These are phyloP conservation scores for Vollenhovia emeryi DNA, from an alignment of 1,140 invertebrate species.

Conservation along the genomic window DNA sequence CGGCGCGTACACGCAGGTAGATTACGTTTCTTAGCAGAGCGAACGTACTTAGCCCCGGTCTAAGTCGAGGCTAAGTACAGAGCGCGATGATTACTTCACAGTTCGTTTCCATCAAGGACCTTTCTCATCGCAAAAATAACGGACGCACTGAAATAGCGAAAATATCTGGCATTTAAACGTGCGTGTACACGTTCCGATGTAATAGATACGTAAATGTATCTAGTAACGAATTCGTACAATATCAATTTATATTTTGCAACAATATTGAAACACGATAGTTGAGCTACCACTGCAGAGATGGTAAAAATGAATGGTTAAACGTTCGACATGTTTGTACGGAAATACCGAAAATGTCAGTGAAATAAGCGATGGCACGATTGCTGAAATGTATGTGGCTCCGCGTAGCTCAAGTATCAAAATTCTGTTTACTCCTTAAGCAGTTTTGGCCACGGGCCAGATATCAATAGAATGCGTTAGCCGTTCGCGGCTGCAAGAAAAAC, in stretches of 20 bases:
- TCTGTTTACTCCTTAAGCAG: conserved; percentile 43
- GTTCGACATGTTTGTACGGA: not conserved
- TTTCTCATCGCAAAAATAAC: not conserved
- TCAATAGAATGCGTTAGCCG: conserved; percentile 30
- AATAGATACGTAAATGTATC: not conserved
- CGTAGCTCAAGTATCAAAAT: conserved; percentile 22
- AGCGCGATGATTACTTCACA: not conserved
- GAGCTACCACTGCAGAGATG: not conserved
- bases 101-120: not conserved
- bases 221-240: not conserved
- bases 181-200: too few relatives aligned
- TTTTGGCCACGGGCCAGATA: conserved; percentile 37
- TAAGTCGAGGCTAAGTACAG: not conserved
- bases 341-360: not conserved
- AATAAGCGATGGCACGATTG: not conserved
- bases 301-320: not conserved
- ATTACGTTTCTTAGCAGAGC: conserved; percentile 44
- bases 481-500: conserved; percentile 25
- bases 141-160: not conserved
- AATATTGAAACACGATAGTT: not conserved
- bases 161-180: not conserved
- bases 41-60: conserved; percentile 14
- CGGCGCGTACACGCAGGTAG: conserved; percentile 11
- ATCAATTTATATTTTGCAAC: too few relatives aligned
- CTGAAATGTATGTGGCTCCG: not conserved